Base-by-base conservation (phyloP, 2,113 vertebrate species). In the Chaetorhynchus papuensis region DNA sequence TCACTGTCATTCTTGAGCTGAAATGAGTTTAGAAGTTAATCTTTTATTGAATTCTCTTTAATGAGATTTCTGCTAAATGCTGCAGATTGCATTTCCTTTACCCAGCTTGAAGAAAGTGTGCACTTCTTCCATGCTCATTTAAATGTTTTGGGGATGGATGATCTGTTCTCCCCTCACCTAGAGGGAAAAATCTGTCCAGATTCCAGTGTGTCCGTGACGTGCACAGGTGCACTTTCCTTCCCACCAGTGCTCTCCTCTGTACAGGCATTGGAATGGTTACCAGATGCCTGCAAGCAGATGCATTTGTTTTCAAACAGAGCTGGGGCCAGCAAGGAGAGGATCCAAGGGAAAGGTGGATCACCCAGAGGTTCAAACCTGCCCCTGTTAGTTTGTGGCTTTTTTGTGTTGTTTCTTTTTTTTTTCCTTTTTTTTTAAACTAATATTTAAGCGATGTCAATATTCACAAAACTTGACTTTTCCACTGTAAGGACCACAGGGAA, bases 341-440 rank as follows among this genome's bases (percentile, higher is more conserved):
- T 52, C 9, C 27, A 56, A 35, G 15, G 9, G 11, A 42, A 50
- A 70, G 30, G 11, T 2, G 2, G 19, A 35, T 56, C 57, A 64
- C 22, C 4, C 33, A 41, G 14, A 41, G 12, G 6, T 74, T 87
- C 24, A 39, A 37, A 10, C 28, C 16, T 56, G 12, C 27, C 11
- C 6, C 15, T 20, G 1, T 30, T 15, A 30, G 15, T 44, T 76
- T n/a, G 53, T 14, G 10, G 30, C 10, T 10, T 49, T 56, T 83
- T 53, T 30, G 27, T n/a, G n/a, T n/a, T n/a, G n/a, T n/a, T n/a
- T n/a, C n/a, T 12, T 7, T 24, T 3, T 2, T 3, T 15, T 1
- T 39, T 39, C 39, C 39, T 4, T 11, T 8, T 15, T 18, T 35
- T 39, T 72, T 47, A 6, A 10, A 24, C 7, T 35, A 75, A 16